Evolutionary conservation across 37 sponge, comb jelly and placozoan species (phyloP).

Genomic region (Ephydatia muelleri): DNA sequence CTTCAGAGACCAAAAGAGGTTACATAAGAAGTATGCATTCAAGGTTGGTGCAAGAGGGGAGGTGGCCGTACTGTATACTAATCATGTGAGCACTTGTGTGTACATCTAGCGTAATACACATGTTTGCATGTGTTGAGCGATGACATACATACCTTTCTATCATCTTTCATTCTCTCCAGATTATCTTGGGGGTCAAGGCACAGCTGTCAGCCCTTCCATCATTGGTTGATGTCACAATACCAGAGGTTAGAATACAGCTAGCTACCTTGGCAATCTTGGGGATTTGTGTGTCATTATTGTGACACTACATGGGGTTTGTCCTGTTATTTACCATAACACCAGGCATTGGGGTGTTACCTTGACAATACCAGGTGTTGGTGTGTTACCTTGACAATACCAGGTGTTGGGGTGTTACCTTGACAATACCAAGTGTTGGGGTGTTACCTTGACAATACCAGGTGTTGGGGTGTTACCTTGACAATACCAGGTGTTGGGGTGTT

Average conservation of each 20-base stretch:
- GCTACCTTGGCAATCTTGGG: not conserved
- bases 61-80: not conserved
- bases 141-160: too few relatives aligned
- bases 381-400: too few relatives aligned
- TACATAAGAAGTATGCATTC: conserved; percentile 94
- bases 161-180: conserved; percentile 27
- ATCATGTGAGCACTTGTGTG: not conserved
- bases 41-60: conserved; percentile 40
- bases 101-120: too few relatives aligned
- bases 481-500: too few relatives aligned
- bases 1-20: conserved; percentile 82
- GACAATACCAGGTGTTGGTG: too few relatives aligned
- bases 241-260: conserved; percentile 45
- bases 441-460: too few relatives aligned
- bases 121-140: not conserved
- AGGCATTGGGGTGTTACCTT: too few relatives aligned
- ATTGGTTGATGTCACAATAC: conserved; percentile 81
- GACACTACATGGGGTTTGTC: too few relatives aligned
- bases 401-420: too few relatives aligned
- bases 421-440: too few relatives aligned
- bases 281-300: not conserved
- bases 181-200: conserved; percentile 69
- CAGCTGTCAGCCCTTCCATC: conserved; percentile 58
- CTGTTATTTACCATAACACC: too few relatives aligned
- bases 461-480: too few relatives aligned